phyloP scores from a whole-genome alignment of 2,113 vertebrate species.

The Furnarius figulus region DNA sequence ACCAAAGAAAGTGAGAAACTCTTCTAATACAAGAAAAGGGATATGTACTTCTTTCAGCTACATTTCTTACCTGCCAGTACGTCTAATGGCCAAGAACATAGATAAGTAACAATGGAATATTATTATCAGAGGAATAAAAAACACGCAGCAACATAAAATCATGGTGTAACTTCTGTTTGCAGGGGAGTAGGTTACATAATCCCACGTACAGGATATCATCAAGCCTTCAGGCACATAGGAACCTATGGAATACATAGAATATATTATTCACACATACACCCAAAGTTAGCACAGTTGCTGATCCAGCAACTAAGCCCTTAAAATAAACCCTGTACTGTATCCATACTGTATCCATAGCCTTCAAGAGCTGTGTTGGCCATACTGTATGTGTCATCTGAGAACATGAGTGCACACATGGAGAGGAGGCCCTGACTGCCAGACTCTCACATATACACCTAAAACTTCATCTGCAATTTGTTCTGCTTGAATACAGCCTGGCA shows the following conservation, averaged over 20 bases:
- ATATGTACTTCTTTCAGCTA: not conserved
- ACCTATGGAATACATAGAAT: constrained; percentile 47
- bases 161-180: constrained; percentile 76
- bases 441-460: not conserved
- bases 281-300: rapidly evolving
- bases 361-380: not conserved
- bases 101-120: constrained; percentile 71
- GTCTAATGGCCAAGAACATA: constrained; percentile 73
- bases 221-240: constrained; percentile 75
- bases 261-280: not conserved
- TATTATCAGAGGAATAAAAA: constrained; percentile 73
- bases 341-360: not conserved
- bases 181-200: constrained; percentile 72
- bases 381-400: not conserved
- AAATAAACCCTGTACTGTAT: not conserved
- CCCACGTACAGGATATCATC: constrained; percentile 78
- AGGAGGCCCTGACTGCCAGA: not conserved
- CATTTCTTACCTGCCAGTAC: constrained; percentile 68
- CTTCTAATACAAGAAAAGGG: not conserved
- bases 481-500: not conserved
- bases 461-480: not conserved
- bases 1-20: not conserved
- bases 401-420: rapidly evolving
- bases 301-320: not conserved
- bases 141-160: constrained; percentile 75